Conservation (phyloP, 2,113 vertebrate genomes). For the Pedionomus torquatus region DNA sequence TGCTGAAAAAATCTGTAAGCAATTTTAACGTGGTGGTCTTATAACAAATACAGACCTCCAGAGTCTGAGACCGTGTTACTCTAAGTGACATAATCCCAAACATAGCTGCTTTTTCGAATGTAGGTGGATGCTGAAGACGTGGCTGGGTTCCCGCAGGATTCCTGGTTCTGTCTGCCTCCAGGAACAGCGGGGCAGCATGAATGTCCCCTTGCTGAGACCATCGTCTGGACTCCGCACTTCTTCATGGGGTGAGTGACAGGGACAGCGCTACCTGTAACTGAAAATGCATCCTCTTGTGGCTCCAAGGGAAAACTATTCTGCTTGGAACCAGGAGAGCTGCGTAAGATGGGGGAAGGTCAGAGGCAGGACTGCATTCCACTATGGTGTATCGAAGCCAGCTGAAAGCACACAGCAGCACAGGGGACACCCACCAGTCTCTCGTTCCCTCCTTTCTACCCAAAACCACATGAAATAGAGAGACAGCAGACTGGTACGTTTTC, state of each 20-base stretch:
- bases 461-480: background rate
- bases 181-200: background rate
- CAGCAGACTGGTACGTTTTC: background rate
- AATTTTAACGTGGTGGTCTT: background rate
- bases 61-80: background rate
- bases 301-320: background rate
- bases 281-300: background rate
- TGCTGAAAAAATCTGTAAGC: background rate
- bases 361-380: background rate
- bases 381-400: background rate
- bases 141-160: background rate
- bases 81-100: background rate
- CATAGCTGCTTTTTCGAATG: background rate
- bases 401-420: too few relatives aligned
- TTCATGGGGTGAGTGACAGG: fast-evolving
- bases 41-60: background rate
- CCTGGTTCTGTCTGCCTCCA: background rate
- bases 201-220: background rate
- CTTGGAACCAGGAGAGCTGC: background rate
- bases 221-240: background rate
- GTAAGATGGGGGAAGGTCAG: background rate
- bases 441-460: background rate
- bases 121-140: background rate
- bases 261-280: background rate
- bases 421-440: background rate